Base-by-base conservation (phyloP, 2,888 invertebrate species). In the Endomychus coccineus region DNA sequence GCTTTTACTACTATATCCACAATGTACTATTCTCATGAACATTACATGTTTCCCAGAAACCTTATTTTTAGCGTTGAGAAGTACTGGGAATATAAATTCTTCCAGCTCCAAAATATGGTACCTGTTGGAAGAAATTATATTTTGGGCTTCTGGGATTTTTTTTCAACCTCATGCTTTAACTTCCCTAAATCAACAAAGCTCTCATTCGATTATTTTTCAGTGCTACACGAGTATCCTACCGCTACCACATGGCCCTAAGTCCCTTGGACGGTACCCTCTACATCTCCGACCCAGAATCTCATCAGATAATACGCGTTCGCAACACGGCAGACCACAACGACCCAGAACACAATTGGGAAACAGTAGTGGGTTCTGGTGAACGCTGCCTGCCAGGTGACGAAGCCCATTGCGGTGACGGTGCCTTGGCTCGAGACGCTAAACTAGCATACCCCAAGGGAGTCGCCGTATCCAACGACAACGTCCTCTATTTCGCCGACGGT, bases 381-480 rank as follows among this genome's bases (percentile, higher is more conserved):
- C 75, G 94, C 48, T 96, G 96, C 62, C 69, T 91, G 2, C 91
- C 91, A 0, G 90, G 92, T 2, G 91, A 91, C 59, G 89, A 90
- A 60, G 89, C 90, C 1, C 88, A 90, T 53, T 98, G 97, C 63
- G 97, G 97, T 0, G 97, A 97, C 59, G 94, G 92, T 2, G 92
- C 90, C 1, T 66, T 86, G 27, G 96, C 96, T 0, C 75, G 87
- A 36, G 88, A 91, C 58, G 96, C 97, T 1, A 91, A 91, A 62
- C 74, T 98, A 4, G 89, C 91, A 0, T 94, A 92, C 63, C 94
- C 96, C 0, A 97, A 97, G 71, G 94, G 94, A 52, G 89, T 96
- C 9, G 92, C 95, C 0, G 88, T 96, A 1, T 89, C 90, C 0
- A 83, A 82, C 9, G 90, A 94, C 54, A 94, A 92, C 46, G 81